These are phyloP conservation scores for Gnatocerus cornutus DNA, from an alignment of 2,888 invertebrate genomes.

Conservation along the genomic window DNA sequence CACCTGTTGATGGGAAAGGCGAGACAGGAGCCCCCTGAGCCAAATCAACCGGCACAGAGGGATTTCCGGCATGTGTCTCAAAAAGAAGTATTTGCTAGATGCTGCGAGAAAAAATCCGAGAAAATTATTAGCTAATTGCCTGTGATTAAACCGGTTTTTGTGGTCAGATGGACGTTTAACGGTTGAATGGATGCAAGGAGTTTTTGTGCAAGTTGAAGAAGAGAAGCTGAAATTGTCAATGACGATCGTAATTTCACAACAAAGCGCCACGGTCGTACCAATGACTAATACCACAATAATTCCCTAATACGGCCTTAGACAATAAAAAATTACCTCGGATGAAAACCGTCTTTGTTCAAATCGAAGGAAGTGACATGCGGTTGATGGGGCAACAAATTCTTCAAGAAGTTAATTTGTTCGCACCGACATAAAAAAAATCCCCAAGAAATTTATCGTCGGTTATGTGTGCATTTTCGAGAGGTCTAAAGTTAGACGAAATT, in stretches of 20 bases:
- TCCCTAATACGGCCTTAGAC: too few relatives aligned
- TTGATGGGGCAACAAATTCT: slow-evolving; percentile 3
- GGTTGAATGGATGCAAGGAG: background rate
- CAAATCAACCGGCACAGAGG: background rate
- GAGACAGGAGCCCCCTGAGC: background rate
- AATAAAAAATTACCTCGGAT: too few relatives aligned
- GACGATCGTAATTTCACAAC: too few relatives aligned
- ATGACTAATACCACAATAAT: too few relatives aligned
- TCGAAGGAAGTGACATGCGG: background rate
- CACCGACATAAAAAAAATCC: slow-evolving; percentile 14
- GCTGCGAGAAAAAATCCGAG: background rate
- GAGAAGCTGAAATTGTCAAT: too few relatives aligned
- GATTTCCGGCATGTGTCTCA: background rate
- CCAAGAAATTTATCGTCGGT: slow-evolving; percentile 21
- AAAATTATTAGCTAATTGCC: background rate
- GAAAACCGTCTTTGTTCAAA: too few relatives aligned
- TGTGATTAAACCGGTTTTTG: background rate
- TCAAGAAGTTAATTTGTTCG: background rate
- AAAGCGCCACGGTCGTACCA: too few relatives aligned
- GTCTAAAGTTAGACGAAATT: too few relatives aligned
- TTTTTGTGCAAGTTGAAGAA: too few relatives aligned
- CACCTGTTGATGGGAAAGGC: slow-evolving; percentile 28
- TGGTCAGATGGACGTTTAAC: background rate
- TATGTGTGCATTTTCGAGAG: slow-evolving; percentile 15
- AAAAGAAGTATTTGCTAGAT: background rate